These are phyloP conservation scores for Tethya wilhelma DNA, from an alignment of 37 sponge, comb jelly and placozoan species.

Conservation along the genomic window DNA sequence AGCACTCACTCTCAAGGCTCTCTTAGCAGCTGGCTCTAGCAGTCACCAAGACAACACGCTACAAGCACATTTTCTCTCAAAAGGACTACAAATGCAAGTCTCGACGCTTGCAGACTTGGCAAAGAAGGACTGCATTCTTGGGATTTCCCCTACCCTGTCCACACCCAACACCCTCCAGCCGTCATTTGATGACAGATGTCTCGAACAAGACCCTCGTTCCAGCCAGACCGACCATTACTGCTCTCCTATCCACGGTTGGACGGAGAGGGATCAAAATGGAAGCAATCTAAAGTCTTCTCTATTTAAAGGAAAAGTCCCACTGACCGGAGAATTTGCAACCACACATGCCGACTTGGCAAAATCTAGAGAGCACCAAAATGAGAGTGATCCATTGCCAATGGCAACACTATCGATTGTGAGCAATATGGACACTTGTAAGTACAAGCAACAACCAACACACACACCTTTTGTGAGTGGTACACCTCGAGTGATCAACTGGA, in stretches of 20 bases:
- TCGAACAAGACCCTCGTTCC: neutral
- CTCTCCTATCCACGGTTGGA: slow-evolving; percentile 80
- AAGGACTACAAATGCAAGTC: slow-evolving; percentile 54
- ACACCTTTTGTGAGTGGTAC: slow-evolving; percentile 18
- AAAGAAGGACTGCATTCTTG: slow-evolving; percentile 10
- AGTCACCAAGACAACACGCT: slow-evolving; percentile 52
- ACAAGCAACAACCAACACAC: neutral
- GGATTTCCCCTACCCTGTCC: slow-evolving; percentile 43
- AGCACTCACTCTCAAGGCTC: slow-evolving; percentile 66
- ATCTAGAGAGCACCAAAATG: neutral
- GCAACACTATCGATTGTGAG: neutral
- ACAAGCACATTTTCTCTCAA: slow-evolving; percentile 76
- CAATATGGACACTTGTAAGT: neutral
- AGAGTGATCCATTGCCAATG: neutral
- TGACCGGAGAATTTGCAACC: slow-evolving; percentile 21
- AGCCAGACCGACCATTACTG: slow-evolving; percentile 31
- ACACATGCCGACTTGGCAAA: slow-evolving; percentile 60
- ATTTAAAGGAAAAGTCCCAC: slow-evolving; percentile 12
- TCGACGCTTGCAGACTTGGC: slow-evolving; percentile 27
- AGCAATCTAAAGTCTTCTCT: neutral
- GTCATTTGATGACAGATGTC: slow-evolving; percentile 26
- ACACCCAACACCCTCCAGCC: neutral
- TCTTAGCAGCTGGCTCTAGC: slow-evolving; percentile 39
- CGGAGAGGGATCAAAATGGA: neutral
- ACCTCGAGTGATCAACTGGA: slow-evolving; percentile 34